These are phyloP conservation scores for Typhlichthys eigenmanni DNA, from an alignment of 2,797 vertebrate genomes.

Conservation along the genomic window DNA sequence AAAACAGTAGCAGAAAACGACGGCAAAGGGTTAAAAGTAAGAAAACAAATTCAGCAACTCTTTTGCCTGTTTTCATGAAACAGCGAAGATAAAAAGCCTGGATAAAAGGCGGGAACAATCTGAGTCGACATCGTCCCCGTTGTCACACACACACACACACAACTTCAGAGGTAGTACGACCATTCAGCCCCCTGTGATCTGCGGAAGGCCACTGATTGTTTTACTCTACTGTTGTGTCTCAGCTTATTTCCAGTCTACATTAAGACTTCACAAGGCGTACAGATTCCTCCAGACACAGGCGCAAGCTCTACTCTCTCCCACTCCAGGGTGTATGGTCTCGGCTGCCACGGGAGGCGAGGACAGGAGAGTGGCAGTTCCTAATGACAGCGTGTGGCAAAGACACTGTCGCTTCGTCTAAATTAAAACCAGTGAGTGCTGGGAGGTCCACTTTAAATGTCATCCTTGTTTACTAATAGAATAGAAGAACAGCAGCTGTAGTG, in stretches of 20 bases:
- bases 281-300: constrained; percentile 41
- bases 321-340: constrained; percentile 37
- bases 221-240: constrained; percentile 47
- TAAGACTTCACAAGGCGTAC: constrained; percentile 52
- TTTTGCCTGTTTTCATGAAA: constrained; percentile 62
- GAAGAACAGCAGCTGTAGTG: constrained; percentile 31
- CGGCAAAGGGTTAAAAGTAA: constrained; percentile 57
- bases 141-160: constrained; percentile 58
- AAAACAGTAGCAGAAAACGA: constrained; percentile 49
- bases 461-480: constrained; percentile 63
- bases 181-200: constrained; percentile 59
- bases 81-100: constrained; percentile 61
- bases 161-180: constrained; percentile 54
- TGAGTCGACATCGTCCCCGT: constrained; percentile 66
- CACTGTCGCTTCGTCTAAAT: constrained; percentile 33
- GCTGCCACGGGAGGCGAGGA: constrained; percentile 15
- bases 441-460: constrained; percentile 67
- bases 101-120: constrained; percentile 63
- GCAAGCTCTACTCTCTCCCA: constrained; percentile 29
- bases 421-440: constrained; percentile 54
- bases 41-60: constrained; percentile 54
- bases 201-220: constrained; percentile 53
- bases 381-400: constrained; percentile 48
- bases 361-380: constrained; percentile 32
- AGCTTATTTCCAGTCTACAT: constrained; percentile 61